Conservation (phyloP, 1,140 invertebrate species). For the Hyles vespertilio region DNA sequence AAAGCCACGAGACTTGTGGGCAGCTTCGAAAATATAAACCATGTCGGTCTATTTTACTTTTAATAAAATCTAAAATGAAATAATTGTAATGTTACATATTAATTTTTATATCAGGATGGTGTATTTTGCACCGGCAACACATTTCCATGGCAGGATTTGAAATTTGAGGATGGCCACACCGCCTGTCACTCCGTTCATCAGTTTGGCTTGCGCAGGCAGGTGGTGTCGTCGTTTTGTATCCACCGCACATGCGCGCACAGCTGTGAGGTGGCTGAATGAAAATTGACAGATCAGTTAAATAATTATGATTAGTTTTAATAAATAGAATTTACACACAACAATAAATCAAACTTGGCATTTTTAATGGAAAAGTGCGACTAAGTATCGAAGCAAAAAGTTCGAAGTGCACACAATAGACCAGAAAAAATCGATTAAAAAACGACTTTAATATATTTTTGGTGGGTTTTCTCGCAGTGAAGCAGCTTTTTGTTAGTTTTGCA, state of each 20-base stretch:
- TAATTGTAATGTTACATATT: too few relatives aligned
- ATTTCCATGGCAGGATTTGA: too few relatives aligned
- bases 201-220: slow-evolving; percentile 45
- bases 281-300: slow-evolving; percentile 46
- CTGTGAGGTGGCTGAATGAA: slow-evolving; percentile 36
- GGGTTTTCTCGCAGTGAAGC: slow-evolving; percentile 41
- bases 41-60: too few relatives aligned
- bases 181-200: slow-evolving; percentile 35
- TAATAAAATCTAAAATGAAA: too few relatives aligned
- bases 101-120: too few relatives aligned
- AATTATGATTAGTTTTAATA: slow-evolving; percentile 46
- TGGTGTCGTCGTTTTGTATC: slow-evolving; percentile 35
- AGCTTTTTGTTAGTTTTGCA: slow-evolving; percentile 51
- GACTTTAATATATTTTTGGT: slow-evolving; percentile 41
- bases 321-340: slow-evolving; percentile 34
- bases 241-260: slow-evolving; percentile 38
- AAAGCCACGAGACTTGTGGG: too few relatives aligned
- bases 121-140: too few relatives aligned
- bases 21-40: too few relatives aligned
- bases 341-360: slow-evolving; percentile 38
- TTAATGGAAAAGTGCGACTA: slow-evolving; percentile 29
- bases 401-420: background rate
- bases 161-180: slow-evolving; percentile 5
- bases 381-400: slow-evolving; percentile 12
- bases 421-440: slow-evolving; percentile 56